Base-by-base conservation (phyloP, 2,797 vertebrate genomes). In the Myotis planiceps region DNA sequence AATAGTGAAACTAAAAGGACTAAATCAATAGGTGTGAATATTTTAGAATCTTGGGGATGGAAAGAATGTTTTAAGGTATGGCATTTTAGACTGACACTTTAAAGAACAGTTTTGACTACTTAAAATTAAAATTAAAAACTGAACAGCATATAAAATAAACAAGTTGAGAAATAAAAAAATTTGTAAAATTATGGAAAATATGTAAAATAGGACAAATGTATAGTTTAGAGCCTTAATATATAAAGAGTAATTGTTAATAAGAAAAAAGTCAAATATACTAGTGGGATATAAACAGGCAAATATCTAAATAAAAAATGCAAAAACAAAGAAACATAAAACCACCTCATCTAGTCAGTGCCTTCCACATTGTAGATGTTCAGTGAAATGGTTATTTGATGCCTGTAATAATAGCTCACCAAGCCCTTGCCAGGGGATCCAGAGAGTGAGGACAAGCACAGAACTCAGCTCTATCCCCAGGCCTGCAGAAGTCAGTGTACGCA, bases 291-390 rank as follows among this genome's bases (percentile, higher is more conserved):
- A 82, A 68, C 6, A 60, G 34, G 5, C 39, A 71, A 49, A 23
- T 85, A 32, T 29, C 55, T 55, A 69, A 76, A 45, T 0, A 16
- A 85, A 47, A 89, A 72, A 66, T 51, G 60, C 39, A 76, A 66
- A 53, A 14, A 49, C 9, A 18, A 71, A 69, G 6, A 19, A 13
- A 32, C 12, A 14, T 5, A 34, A 66, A 65, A 42, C 37, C 25
- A 32, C 13, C 16, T 53, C n/a, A 23, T 80, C 23, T 42, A 19
- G 16, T 42, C 10, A 18, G 42, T 15, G 51, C 10, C 45, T 27
- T 21, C 49, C 47, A 27, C 34, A 13, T 3, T 2, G 4, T 0
- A 12, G 19, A 9, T 2, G n/a, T 5, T 71, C n/a, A 0, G 6
- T n/a, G 49, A 51, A 68, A 55, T 14, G 18, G 29, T 16, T 68